These are phyloP conservation scores for Tenthredo notha DNA, from an alignment of 2,888 invertebrate genomes.

Conservation along the genomic window DNA sequence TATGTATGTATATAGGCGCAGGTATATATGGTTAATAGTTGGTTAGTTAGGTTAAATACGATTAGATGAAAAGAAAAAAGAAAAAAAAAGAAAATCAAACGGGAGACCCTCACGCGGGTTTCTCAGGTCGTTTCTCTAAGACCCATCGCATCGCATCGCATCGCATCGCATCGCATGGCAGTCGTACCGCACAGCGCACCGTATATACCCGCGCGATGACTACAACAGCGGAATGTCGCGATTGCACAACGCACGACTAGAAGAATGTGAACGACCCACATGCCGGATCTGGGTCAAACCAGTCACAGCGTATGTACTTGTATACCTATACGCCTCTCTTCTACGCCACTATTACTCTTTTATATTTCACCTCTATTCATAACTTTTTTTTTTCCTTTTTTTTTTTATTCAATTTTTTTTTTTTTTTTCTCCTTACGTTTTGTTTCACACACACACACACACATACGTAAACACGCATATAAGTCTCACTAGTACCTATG, in stretches of 20 bases:
- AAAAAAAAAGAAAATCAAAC: not conserved
- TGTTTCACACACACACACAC: not conserved
- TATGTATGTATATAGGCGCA: not conserved
- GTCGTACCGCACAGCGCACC: not conserved
- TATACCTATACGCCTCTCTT: not conserved
- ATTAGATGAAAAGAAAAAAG: not conserved
- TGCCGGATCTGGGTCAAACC: constrained; percentile 50
- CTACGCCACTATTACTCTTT: constrained; percentile 1
- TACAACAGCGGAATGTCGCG: constrained; percentile 50
- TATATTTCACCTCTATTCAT: constrained; percentile 24
- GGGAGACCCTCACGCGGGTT: not conserved
- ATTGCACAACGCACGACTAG: constrained; percentile 48
- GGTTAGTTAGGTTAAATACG: constrained; percentile 10
- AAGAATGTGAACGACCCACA: constrained; percentile 54
- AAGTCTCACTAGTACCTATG: not conserved
- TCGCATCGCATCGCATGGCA: not conserved
- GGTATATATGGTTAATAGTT: not conserved
- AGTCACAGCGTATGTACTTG: constrained; percentile 26
- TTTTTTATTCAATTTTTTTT: not conserved
- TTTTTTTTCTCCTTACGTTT: not conserved
- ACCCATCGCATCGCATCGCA: not conserved
- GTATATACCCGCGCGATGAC: constrained; percentile 18
- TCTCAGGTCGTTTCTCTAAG: not conserved
- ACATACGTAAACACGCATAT: not conserved
- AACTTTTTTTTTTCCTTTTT: not conserved